phyloP scores from a whole-genome alignment of 2,888 invertebrate species.

The Lasioglossum leucozonium region DNA sequence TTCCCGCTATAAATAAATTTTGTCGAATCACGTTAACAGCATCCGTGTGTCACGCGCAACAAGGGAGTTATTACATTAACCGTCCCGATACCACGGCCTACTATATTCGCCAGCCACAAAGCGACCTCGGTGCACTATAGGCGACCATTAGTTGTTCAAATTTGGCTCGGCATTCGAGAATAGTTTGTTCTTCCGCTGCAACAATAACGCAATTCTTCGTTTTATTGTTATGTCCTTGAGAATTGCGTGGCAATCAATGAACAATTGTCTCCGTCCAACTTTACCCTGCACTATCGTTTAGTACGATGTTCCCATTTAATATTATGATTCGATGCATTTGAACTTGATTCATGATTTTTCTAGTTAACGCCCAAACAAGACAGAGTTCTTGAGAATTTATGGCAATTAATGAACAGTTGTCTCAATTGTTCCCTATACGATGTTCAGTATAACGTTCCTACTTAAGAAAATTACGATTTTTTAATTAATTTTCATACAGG shows the following conservation, averaged over 20 bases:
- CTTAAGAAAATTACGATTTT: neutral
- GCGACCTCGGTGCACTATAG: neutral
- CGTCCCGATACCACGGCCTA: neutral
- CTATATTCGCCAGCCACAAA: neutral
- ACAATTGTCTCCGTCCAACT: neutral
- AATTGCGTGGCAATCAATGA: neutral
- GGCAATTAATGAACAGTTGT: too few relatives aligned
- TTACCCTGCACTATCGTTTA: neutral
- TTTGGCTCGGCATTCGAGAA: neutral
- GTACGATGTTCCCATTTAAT: neutral
- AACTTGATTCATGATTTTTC: too few relatives aligned
- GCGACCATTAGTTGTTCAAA: neutral
- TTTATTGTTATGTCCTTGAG: neutral
- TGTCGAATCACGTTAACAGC: constrained; percentile 28
- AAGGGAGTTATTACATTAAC: constrained; percentile 27
- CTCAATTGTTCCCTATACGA: too few relatives aligned
- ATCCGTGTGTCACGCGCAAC: constrained; percentile 20
- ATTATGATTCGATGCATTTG: too few relatives aligned
- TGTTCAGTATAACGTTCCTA: neutral
- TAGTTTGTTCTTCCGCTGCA: neutral
- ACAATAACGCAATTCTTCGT: neutral
- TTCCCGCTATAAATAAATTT: constrained; percentile 31
- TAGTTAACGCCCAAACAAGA: too few relatives aligned
- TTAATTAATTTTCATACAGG: too few relatives aligned
- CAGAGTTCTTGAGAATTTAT: too few relatives aligned